Conservation (phyloP, 2,888 invertebrate species). For the Cheilosia pagana region DNA sequence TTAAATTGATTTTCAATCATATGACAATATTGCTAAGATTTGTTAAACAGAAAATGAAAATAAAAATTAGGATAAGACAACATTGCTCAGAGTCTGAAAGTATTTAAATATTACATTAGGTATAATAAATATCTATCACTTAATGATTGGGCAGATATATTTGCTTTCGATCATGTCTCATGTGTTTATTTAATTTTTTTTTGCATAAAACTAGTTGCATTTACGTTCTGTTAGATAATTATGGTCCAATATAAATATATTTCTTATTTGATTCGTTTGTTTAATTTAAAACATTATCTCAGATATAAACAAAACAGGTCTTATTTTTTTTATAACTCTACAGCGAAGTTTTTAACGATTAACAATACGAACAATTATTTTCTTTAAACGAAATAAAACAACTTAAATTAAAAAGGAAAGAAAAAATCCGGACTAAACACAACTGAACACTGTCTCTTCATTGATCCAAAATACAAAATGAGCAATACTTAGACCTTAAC, state of each 20-base stretch:
- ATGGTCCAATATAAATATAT: constrained; percentile 48
- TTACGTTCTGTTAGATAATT: constrained; percentile 30
- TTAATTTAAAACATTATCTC: constrained; percentile 40
- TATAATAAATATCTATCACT: constrained; percentile 47
- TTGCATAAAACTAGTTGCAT: constrained; percentile 54
- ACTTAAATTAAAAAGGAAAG: constrained; percentile 25
- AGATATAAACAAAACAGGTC: constrained; percentile 28
- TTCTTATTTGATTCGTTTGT: constrained; percentile 24
- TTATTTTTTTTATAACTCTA: constrained; percentile 14
- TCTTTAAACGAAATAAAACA: constrained; percentile 27
- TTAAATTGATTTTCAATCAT: constrained; percentile 30
- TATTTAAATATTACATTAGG: constrained; percentile 29
- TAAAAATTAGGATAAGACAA: constrained; percentile 27
- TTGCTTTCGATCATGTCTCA: constrained; percentile 5
- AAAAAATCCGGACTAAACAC: constrained; percentile 25
- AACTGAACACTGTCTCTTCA: constrained; percentile 53
- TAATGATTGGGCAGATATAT: constrained; percentile 25
- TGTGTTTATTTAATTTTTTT: too few relatives aligned
- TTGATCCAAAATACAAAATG: constrained; percentile 16
- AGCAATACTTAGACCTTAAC: constrained; percentile 74
- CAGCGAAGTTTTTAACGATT: constrained; percentile 37
- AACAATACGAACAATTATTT: constrained; percentile 33
- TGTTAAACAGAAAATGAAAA: constrained; percentile 21
- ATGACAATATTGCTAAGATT: constrained; percentile 31
- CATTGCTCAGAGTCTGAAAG: constrained; percentile 15